Conservation (phyloP, 1,140 invertebrate genomes). For the Chlorops oryzae region DNA sequence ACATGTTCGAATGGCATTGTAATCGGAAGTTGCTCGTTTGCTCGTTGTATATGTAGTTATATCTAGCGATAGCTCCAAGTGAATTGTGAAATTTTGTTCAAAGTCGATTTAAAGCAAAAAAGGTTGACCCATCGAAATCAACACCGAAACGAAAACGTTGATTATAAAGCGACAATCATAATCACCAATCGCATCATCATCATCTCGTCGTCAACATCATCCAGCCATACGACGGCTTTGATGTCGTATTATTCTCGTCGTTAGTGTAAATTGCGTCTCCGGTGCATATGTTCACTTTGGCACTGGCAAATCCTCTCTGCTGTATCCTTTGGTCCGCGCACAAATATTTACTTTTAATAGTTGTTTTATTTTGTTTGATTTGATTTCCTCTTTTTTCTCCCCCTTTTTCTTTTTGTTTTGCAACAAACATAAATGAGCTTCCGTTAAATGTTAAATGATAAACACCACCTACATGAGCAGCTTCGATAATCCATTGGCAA, state of each 20-base stretch:
- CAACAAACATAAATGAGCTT: too few species aligned
- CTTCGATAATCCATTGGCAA: too few species aligned
- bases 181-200: too few species aligned
- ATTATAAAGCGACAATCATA: not conserved
- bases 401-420: slow-evolving; percentile 15
- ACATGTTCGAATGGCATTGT: slow-evolving; percentile 48
- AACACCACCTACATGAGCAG: too few species aligned
- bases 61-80: slow-evolving; percentile 44
- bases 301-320: too few species aligned
- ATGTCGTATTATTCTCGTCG: not conserved
- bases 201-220: too few species aligned
- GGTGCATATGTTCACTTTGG: slow-evolving; percentile 44
- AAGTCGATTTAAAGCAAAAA: too few species aligned
- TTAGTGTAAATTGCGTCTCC: slow-evolving; percentile 12
- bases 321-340: not conserved
- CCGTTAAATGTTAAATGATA: too few species aligned
- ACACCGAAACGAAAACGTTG: not conserved
- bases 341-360: not conserved
- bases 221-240: slow-evolving; percentile 6
- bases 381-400: slow-evolving; percentile 16
- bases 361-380: slow-evolving; percentile 15
- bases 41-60: slow-evolving; percentile 46
- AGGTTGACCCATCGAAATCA: too few species aligned
- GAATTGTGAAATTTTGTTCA: too few species aligned
- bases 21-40: slow-evolving; percentile 49